These are phyloP conservation scores for Cantharis rustica DNA, from an alignment of 2,888 invertebrate genomes.

Conservation along the genomic window DNA sequence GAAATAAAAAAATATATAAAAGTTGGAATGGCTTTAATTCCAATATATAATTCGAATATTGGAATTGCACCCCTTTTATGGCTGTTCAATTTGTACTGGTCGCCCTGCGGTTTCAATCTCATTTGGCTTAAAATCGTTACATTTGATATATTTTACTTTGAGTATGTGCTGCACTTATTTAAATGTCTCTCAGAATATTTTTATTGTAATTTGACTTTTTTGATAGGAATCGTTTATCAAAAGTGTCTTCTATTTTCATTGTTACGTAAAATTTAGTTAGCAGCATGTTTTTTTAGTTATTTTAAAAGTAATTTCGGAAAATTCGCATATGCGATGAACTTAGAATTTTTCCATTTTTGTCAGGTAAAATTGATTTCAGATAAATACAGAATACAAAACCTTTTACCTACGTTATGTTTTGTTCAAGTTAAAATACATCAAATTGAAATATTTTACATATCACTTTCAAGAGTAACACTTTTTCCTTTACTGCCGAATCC, in stretches of 20 bases:
- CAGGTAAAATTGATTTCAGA: background rate
- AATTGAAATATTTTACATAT: background rate
- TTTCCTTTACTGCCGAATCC: background rate
- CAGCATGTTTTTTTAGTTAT: background rate
- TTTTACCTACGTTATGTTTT: background rate
- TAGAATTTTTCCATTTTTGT: background rate
- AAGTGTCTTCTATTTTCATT: background rate
- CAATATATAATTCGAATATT: slow-evolving; percentile 33
- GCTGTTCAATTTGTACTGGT: slow-evolving; percentile 38
- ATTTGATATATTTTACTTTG: slow-evolving; percentile 6
- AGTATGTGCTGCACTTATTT: background rate
- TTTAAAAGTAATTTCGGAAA: background rate
- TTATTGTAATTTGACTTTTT: background rate
- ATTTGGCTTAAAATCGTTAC: slow-evolving; percentile 31
- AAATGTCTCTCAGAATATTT: background rate
- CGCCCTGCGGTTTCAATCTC: slow-evolving; percentile 31
- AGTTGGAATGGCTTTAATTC: slow-evolving; percentile 1
- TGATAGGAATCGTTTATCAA: background rate
- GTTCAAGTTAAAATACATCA: background rate
- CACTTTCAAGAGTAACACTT: background rate
- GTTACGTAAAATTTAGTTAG: background rate
- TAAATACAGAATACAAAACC: background rate
- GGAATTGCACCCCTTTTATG: slow-evolving; percentile 24
- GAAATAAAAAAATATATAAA: background rate
- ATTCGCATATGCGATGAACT: background rate